These are phyloP conservation scores for Lampris incognitus DNA, from an alignment of 2,113 vertebrate genomes.

Conservation along the genomic window DNA sequence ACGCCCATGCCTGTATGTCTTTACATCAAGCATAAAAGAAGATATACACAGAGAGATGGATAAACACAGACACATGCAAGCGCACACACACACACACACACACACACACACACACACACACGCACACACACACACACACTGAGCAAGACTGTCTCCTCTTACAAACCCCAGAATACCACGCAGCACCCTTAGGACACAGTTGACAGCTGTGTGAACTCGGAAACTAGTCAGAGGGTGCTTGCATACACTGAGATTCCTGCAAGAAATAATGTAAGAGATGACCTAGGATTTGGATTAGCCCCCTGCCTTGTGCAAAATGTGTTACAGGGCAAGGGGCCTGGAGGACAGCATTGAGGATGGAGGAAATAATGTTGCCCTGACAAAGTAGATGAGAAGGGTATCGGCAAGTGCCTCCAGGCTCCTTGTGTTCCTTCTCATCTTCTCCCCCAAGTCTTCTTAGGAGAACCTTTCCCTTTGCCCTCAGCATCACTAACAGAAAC, in stretches of 20 bases:
- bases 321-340: background rate
- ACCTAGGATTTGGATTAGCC: constrained; percentile 36
- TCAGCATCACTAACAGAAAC: constrained; percentile 52
- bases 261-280: constrained; percentile 37
- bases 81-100: background rate
- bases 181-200: constrained; percentile 27
- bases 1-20: too few species aligned
- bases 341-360: background rate
- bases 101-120: background rate
- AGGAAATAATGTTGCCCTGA: background rate
- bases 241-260: background rate
- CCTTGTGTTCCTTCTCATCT: constrained; percentile 35
- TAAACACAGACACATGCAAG: too few species aligned
- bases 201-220: constrained; percentile 52
- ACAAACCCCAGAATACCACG: constrained; percentile 12
- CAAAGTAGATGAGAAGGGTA: constrained; percentile 14
- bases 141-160: background rate
- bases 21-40: too few species aligned
- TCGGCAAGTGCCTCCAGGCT: constrained; percentile 40
- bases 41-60: too few species aligned
- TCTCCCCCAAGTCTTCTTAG: constrained; percentile 10
- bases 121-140: constrained; percentile 6
- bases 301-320: background rate
- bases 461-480: background rate
- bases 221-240: constrained; percentile 11